Evolutionary conservation across 2,888 invertebrate species (phyloP).

Genomic region (Trichacis sp.): DNA sequence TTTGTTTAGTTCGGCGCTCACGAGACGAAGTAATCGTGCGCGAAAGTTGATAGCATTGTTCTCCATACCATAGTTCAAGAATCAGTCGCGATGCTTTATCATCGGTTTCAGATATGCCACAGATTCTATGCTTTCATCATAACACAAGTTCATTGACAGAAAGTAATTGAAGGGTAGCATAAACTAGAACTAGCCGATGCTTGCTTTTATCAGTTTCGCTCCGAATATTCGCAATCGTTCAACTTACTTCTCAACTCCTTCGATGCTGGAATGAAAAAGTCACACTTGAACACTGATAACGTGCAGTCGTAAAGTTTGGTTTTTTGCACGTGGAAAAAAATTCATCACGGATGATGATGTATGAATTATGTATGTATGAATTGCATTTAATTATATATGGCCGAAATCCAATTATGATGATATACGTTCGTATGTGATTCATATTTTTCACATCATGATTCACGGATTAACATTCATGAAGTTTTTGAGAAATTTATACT

Average conservation of each 20-base stretch:
- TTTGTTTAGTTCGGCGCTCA: constrained; percentile 5
- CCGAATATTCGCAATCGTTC: too few relatives aligned
- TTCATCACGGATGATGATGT: too few relatives aligned
- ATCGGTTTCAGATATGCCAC: neutral
- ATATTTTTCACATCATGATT: too few relatives aligned
- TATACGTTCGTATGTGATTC: too few relatives aligned
- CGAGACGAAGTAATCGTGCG: constrained; percentile 8
- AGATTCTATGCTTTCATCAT: neutral
- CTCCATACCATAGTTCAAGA: neutral
- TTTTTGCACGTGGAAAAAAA: too few relatives aligned
- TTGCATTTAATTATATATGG: neutral
- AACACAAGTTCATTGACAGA: constrained; percentile 36
- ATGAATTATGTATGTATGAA: too few relatives aligned
- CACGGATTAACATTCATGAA: too few relatives aligned
- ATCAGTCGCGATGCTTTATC: neutral
- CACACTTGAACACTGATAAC: too few relatives aligned
- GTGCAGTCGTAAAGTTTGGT: too few relatives aligned
- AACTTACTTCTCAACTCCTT: neutral
- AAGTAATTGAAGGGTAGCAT: constrained; percentile 8
- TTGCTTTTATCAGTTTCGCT: too few relatives aligned
- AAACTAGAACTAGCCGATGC: neutral
- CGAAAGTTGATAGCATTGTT: constrained; percentile 28
- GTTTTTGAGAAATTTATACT: too few relatives aligned
- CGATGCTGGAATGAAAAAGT: too few relatives aligned
- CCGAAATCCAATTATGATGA: neutral